phyloP scores from a whole-genome alignment of 2,113 vertebrate genomes.

The Poeciliopsis occidentalis region DNA sequence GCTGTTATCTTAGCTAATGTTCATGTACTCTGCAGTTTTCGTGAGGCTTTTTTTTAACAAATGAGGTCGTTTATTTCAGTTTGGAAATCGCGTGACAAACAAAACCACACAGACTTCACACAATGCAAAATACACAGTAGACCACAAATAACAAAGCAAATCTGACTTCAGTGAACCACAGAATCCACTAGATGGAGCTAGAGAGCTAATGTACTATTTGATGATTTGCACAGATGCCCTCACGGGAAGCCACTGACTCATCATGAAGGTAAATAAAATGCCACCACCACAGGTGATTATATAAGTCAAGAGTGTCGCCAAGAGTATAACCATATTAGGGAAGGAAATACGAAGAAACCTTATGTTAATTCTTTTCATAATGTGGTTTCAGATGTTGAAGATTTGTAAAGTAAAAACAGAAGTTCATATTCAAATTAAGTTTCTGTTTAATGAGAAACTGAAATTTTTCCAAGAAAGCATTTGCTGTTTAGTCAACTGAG shows the following conservation, averaged over 20 bases:
- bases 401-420: neutral
- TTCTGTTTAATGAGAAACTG: neutral
- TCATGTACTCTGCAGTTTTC: neutral
- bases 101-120: neutral
- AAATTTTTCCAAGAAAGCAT: neutral
- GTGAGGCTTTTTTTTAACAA: neutral
- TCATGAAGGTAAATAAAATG: neutral
- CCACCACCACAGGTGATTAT: neutral
- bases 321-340: neutral
- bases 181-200: constrained; percentile 56
- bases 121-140: neutral
- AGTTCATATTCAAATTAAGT: constrained; percentile 2
- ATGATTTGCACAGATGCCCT: neutral
- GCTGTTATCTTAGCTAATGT: neutral
- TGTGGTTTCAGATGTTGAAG: neutral
- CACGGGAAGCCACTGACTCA: neutral
- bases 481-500: neutral
- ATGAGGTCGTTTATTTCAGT: neutral
- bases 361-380: neutral
- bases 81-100: neutral
- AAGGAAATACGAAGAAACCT: neutral
- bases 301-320: no score
- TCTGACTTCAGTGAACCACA: neutral
- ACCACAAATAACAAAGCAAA: neutral
- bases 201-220: no score